These are phyloP conservation scores for Archaeoteleia sp. DNA, from an alignment of 2,888 invertebrate genomes.

Conservation along the genomic window DNA sequence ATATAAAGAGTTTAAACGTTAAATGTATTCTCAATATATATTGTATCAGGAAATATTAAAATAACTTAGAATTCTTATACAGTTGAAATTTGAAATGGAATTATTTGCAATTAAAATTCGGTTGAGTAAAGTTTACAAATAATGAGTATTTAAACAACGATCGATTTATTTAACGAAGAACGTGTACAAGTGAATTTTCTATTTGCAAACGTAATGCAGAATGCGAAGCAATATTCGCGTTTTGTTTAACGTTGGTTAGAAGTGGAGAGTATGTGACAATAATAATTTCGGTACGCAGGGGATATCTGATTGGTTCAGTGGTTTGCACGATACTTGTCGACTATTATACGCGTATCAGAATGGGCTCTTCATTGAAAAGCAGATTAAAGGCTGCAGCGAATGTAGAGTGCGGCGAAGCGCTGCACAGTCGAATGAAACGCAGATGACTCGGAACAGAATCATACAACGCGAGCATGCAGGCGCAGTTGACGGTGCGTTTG, in stretches of 20 bases:
- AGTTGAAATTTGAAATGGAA: too few relatives aligned
- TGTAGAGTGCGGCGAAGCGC: not conserved
- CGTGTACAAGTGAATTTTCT: not conserved
- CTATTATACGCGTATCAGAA: constrained; percentile 22
- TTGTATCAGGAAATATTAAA: too few relatives aligned
- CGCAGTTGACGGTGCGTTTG: constrained; percentile 3
- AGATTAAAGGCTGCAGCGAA: constrained; percentile 19
- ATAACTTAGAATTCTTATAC: too few relatives aligned
- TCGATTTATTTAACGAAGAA: not conserved
- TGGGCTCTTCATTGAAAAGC: constrained; percentile 25
- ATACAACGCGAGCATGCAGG: not conserved
- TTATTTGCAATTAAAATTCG: not conserved
- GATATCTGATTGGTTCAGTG: constrained; percentile 28
- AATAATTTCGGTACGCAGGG: constrained; percentile 5
- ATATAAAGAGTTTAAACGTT: too few relatives aligned
- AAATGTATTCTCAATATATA: too few relatives aligned
- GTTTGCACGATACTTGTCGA: constrained; percentile 20
- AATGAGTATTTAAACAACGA: not conserved
- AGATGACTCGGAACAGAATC: constrained; percentile 13
- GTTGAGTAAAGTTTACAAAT: too few relatives aligned
- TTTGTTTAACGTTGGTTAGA: constrained; percentile 6
- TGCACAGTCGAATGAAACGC: constrained; percentile 10
- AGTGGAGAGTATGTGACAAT: constrained; percentile 3
- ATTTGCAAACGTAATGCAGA: not conserved
- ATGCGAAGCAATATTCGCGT: constrained; percentile 6